Conservation (phyloP, 1,140 invertebrate genomes). For the Drosophila nigrodunni region DNA sequence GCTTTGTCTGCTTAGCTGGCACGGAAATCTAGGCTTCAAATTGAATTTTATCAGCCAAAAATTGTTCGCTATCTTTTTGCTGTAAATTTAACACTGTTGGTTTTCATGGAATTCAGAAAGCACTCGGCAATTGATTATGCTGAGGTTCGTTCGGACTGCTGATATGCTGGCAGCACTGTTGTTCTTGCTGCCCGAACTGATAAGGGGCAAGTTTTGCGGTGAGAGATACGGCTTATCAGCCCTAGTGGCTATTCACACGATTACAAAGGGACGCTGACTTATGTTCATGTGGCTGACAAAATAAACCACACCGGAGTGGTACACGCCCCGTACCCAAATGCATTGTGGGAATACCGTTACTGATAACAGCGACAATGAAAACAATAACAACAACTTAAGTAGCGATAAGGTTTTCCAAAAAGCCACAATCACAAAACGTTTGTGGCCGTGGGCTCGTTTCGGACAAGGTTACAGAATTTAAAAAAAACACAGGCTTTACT, state of each 20-base stretch:
- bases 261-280: constrained; percentile 18
- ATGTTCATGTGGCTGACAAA: constrained; percentile 12
- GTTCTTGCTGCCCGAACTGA: constrained; percentile 14
- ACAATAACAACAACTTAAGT: not conserved
- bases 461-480: constrained; percentile 3
- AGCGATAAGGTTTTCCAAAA: constrained; percentile 22
- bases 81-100: constrained; percentile 10
- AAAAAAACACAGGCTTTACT: not conserved
- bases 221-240: constrained; percentile 39
- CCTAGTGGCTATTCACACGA: constrained; percentile 40
- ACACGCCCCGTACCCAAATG: constrained; percentile 39
- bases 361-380: constrained; percentile 27
- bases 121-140: constrained; percentile 5
- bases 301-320: constrained; percentile 19
- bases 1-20: not conserved
- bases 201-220: constrained; percentile 34
- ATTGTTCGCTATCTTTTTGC: not conserved
- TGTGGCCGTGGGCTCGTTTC: constrained; percentile 33
- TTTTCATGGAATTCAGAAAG: constrained; percentile 2
- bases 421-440: constrained; percentile 12
- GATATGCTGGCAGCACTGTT: constrained; percentile 30
- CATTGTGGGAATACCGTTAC: constrained; percentile 60
- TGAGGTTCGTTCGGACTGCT: not conserved
- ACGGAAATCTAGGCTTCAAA: constrained; percentile 36
- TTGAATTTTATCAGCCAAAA: constrained; percentile 33